Conservation (phyloP, 2,888 invertebrate genomes). For the Agonopterix alstromeriana region DNA sequence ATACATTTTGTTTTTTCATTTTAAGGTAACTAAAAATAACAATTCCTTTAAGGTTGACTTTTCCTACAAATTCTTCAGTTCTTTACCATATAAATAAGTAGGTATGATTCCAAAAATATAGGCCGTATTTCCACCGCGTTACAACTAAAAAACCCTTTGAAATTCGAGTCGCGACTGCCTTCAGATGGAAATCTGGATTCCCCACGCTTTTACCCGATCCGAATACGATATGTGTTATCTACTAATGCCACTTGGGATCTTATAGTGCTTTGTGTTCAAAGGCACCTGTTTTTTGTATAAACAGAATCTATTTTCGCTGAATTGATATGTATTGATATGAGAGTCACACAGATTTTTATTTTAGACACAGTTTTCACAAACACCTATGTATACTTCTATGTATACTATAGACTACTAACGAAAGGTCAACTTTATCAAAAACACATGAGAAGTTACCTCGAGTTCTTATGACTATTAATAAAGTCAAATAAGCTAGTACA, state of each 20-base stretch:
- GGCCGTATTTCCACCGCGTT: constrained; percentile 20
- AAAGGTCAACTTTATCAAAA: too few relatives aligned
- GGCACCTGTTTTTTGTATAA: constrained; percentile 61
- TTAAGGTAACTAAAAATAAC: too few relatives aligned
- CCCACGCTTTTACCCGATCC: constrained; percentile 70
- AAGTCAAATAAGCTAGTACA: too few relatives aligned
- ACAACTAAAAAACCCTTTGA: constrained; percentile 59
- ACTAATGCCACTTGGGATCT: constrained; percentile 67
- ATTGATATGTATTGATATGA: constrained; percentile 21
- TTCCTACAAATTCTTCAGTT: too few relatives aligned
- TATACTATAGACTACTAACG: too few relatives aligned
- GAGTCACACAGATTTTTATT: background rate
- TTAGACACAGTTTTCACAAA: too few relatives aligned
- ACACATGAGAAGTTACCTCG: too few relatives aligned
- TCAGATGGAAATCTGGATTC: constrained; percentile 66
- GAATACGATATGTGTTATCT: constrained; percentile 68
- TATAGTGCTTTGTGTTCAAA: constrained; percentile 70
- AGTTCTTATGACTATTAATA: too few relatives aligned
- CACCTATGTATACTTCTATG: too few relatives aligned
- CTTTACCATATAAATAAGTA: constrained; percentile 11
- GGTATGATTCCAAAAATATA: constrained; percentile 18
- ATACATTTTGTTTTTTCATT: too few relatives aligned
- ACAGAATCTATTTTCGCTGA: constrained; percentile 48
- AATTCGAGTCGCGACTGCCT: constrained; percentile 56
- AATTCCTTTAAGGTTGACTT: too few relatives aligned